Base-by-base conservation (phyloP, 2,113 vertebrate genomes). In the Proteles cristata region DNA sequence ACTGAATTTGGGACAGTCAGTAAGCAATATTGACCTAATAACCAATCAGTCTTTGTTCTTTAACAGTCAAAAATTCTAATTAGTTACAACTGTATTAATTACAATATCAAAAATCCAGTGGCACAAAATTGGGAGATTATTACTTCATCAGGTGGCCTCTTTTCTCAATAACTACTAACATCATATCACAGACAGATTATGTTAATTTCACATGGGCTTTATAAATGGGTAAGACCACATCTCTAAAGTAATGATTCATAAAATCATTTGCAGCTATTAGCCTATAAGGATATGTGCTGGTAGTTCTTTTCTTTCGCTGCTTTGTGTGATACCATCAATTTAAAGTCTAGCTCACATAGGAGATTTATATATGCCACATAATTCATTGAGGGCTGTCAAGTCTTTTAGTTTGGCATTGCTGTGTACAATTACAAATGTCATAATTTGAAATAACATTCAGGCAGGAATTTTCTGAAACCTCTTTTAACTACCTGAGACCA, bases 161-260 rank as follows among this genome's bases (percentile, higher is more conserved):
- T 98, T 97, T 95, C 79, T 94, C 77, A 87, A 9, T 92, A 96
- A 82, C 85, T 96, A 96, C 96, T 98, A 97, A 98, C 69, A 98
- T 94, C 74, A 0, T 92, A 97, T 96, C 93, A 97, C 63, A 97
- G 97, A 95, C 50, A 93, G 98, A 98, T 98, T 92, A 85, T 95
- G 96, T 98, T 98, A 97, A 98, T 98, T 90, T 96, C 48, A 97
- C 89, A 97, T 98, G 55, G 45, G 63, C 98, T 98, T 98, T 97
- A 92, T 98, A 98, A 98, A 98, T 33, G 68, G 87, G 91, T 98
- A 98, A 93, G 93, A 97, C 82, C 97, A 97, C n/a, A 97, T 97
- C 96, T 97, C 94, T 97, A 98, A 98, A 96, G 97, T 98, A 99
- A 99, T 98, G 98, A 98, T 97, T 98, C 98, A 98, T 99, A 98